phyloP scores from a whole-genome alignment of 1,140 invertebrate species.

The Nephotettix cincticeps region DNA sequence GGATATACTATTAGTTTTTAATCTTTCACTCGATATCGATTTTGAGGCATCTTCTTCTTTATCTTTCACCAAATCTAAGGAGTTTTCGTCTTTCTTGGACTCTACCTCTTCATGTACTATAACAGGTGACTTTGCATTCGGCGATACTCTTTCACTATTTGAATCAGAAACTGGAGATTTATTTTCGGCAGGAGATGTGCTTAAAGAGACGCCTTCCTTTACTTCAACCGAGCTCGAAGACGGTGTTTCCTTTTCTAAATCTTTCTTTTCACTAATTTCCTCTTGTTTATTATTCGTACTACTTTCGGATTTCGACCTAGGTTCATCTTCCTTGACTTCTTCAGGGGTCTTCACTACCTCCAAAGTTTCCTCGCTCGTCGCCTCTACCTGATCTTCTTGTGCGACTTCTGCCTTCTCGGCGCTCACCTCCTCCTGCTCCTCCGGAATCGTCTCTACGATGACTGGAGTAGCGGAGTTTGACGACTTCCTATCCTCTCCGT shows the following conservation, averaged over 20 bases:
- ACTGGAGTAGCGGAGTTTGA: neutral
- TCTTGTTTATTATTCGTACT: neutral
- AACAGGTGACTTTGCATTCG: neutral
- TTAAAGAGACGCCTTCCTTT: neutral
- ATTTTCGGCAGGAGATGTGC: neutral
- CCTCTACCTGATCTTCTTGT: neutral
- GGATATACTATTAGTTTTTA: slow-evolving; percentile 38
- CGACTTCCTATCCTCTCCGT: neutral
- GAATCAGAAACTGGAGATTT: neutral
- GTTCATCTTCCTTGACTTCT: too few relatives aligned
- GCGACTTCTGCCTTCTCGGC: slow-evolving; percentile 5
- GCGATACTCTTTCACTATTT: neutral
- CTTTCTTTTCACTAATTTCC: neutral
- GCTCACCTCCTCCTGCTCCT: slow-evolving; percentile 7
- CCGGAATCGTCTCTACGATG: neutral
- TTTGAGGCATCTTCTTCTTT: slow-evolving; percentile 32
- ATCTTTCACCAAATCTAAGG: slow-evolving; percentile 16
- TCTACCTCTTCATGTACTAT: neutral
- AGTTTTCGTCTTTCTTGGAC: neutral
- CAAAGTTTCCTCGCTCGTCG: neutral
- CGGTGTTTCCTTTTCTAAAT: neutral
- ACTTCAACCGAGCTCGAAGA: neutral
- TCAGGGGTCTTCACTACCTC: too few relatives aligned
- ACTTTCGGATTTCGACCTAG: neutral
- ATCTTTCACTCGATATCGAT: slow-evolving; percentile 35